These are phyloP conservation scores for Geopemphigus sp. DNA, from an alignment of 1,140 invertebrate genomes.

Conservation along the genomic window DNA sequence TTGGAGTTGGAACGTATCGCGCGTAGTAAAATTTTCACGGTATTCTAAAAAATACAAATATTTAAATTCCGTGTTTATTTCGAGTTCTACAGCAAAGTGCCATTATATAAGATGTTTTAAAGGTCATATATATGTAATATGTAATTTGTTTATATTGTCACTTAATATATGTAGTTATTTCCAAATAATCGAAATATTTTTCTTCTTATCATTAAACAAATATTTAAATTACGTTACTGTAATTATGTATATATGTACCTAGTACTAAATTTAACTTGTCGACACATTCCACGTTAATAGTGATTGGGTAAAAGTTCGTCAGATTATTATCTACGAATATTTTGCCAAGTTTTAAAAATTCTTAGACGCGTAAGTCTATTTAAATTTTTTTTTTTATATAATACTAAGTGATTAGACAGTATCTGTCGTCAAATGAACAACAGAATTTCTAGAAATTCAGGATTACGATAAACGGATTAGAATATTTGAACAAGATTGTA, in stretches of 20 bases:
- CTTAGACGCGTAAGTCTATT: no score
- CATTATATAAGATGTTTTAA: neutral
- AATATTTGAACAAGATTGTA: no score
- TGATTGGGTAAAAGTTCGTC: neutral
- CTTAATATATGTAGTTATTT: neutral
- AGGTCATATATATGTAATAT: neutral
- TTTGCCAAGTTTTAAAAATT: conserved; percentile 8
- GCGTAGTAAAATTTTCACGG: no score
- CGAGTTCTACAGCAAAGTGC: neutral
- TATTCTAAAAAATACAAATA: no score
- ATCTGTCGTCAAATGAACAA: no score
- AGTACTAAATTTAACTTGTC: neutral
- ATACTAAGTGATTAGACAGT: no score
- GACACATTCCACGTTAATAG: neutral
- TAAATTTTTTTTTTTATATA: no score
- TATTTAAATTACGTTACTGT: neutral
- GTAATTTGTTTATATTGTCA: neutral
- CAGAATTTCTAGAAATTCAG: no score
- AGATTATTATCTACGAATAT: neutral
- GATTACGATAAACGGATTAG: no score
- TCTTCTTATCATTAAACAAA: neutral
- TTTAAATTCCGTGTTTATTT: no score
- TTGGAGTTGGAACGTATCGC: no score
- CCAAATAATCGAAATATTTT: neutral
- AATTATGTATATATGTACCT: no score